Base-by-base conservation (phyloP, 1,140 invertebrate species). In the Bombus waltoni region DNA sequence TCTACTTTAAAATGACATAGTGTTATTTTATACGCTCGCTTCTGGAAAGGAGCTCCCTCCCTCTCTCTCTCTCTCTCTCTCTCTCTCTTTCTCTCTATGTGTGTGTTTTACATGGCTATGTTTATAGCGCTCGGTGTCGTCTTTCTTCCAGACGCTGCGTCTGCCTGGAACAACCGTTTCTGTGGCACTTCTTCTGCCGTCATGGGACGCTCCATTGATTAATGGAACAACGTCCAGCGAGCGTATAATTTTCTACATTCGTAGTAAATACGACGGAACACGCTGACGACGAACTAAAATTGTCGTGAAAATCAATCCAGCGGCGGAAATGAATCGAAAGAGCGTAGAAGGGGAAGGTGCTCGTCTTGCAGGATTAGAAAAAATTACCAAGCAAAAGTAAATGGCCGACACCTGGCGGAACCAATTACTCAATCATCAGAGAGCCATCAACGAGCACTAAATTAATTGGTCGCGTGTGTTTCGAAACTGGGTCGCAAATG, bases 1-100 rank as follows among this genome's bases (percentile, higher is more conserved):
- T 75, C 90, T 78, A 77, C 83, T 66, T 76, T 68, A 66, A 87
- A 81, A 88, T 88, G 85, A 91, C 65, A 66, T 90, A 91, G 86
- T 83, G 90, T 91, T 89, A 91, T 91, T 91, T 91, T 91, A 91
- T 91, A 87, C 90, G 59, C 81, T 87, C 86, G 90, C 85, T 88
- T 78, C 62, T 80, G 70, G 78, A 66, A 22, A 86, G 38, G 28
- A 40, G 18, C 22, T 10, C 18, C 18, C 8, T 38, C 9, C 40
- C 40, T 70, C 47, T 40, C 15, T 66, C 65, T 32, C 57, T 22
- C 38, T 78, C 38, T 59, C 35, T 44, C n/a, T 32, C 80, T 44
- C 6, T 76, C 72, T 70, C 57, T n/a, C 38, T 79, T n/a, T 75
- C 77, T 57, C 28, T 40, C 79, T 70, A 9, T 85, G 47, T 74